A percentile compares a stretch with the other conserved stretches of the same genome.
These are phyloP conservation scores for Phytoseiulus persimilis DNA, from an alignment of 2,888 invertebrate species.

Conservation along the genomic window DNA sequence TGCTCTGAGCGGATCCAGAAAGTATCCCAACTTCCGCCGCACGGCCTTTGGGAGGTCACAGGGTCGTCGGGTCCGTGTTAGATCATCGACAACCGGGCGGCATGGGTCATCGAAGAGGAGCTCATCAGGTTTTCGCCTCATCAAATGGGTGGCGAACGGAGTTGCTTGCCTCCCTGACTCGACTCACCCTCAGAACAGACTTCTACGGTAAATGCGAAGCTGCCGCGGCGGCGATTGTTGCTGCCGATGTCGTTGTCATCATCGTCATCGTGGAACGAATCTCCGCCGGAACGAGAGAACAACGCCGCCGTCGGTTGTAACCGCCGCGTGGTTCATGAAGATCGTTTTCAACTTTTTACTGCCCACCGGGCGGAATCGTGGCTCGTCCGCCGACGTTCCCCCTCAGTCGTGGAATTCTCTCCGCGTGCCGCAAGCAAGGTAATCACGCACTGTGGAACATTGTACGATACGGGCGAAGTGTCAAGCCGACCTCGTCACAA, in stretches of 20 bases:
- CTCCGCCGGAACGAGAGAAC: neutral
- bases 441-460: neutral
- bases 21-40: neutral
- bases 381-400: neutral
- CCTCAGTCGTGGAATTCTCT: neutral
- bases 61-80: neutral
- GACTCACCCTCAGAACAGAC: too few species aligned
- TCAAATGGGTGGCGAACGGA: neutral
- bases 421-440: neutral
- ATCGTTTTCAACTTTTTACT: constrained; percentile 5
- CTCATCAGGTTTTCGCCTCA: neutral
- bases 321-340: neutral
- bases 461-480: neutral
- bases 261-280: neutral
- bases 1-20: neutral
- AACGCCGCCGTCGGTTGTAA: neutral
- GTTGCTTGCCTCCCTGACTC: neutral
- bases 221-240: neutral
- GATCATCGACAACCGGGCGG: neutral
- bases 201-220: neutral
- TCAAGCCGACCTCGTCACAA: neutral
- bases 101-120: neutral
- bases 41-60: neutral
- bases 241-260: neutral
- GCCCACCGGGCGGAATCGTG: neutral